Evolutionary conservation across 2,113 vertebrate genomes (phyloP).

Genomic region (Cyrtonyx montezumae): DNA sequence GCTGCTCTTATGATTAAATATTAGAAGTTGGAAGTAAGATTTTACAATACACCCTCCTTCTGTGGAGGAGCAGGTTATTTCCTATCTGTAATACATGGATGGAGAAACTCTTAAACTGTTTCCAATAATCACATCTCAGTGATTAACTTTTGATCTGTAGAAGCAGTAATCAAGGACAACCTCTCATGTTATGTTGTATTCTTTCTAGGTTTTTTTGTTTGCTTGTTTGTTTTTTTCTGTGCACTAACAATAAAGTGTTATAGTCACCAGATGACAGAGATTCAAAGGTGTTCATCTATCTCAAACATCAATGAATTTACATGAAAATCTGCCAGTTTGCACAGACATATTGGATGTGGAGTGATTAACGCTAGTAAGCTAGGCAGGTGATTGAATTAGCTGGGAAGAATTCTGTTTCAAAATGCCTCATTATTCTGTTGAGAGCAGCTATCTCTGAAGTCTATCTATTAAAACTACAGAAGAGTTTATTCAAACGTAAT

Average conservation of each 20-base stretch:
- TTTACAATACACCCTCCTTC: not conserved
- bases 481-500: not conserved
- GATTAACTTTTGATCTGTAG: not conserved
- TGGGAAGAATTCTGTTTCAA: slow-evolving; percentile 34
- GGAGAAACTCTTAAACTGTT: not conserved
- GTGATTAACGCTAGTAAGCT: slow-evolving; percentile 35
- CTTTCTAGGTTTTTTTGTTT: not conserved
- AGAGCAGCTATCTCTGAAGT: not conserved
- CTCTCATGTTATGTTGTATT: not conserved
- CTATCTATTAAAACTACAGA: not conserved
- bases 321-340: slow-evolving; percentile 27
- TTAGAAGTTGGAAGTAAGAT: not conserved
- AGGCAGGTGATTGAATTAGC: slow-evolving; percentile 65
- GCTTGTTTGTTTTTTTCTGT: not conserved
- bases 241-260: not conserved
- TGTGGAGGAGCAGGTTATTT: not conserved
- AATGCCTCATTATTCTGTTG: slow-evolving; percentile 43
- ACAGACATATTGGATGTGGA: slow-evolving; percentile 8
- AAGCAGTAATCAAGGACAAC: not conserved
- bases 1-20: not conserved
- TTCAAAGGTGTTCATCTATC: not conserved
- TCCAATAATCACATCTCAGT: not conserved
- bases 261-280: slow-evolving; percentile 23
- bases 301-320: not conserved
- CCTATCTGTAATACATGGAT: not conserved